These are phyloP conservation scores for Lasioglossum baleicum DNA, from an alignment of 1,140 invertebrate genomes.

Conservation along the genomic window DNA sequence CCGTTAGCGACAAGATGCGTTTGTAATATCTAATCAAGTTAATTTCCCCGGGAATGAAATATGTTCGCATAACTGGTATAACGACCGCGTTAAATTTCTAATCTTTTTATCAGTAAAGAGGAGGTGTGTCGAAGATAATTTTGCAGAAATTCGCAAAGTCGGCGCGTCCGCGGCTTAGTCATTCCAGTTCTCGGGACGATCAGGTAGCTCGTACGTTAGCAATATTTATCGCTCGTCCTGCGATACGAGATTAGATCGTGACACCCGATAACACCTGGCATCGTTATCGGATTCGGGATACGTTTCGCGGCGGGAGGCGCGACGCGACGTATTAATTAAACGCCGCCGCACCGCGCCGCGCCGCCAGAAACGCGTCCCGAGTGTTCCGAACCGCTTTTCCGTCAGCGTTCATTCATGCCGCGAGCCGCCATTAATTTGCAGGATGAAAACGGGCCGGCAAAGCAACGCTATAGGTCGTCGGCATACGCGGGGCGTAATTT, in stretches of 20 bases:
- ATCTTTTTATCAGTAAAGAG: neutral
- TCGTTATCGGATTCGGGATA: conserved; percentile 39
- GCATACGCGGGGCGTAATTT: conserved; percentile 50
- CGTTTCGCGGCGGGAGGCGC: neutral
- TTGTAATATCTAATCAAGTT: neutral
- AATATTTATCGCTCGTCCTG: conserved; percentile 33
- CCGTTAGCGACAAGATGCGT: neutral
- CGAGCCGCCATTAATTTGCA: conserved; percentile 54
- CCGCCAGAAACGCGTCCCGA: conserved; percentile 13
- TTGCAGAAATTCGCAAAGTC: neutral
- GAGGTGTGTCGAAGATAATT: neutral
- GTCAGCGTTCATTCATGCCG: conserved; percentile 45
- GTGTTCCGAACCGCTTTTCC: conserved; percentile 25
- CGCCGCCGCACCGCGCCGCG: no score
- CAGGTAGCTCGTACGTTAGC: neutral
- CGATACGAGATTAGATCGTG: conserved; percentile 29
- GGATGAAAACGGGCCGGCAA: conserved; percentile 51
- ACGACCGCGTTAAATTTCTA: neutral
- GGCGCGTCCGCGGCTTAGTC: neutral
- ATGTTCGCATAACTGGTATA: neutral
- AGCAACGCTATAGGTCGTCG: conserved; percentile 49
- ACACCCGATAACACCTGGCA: conserved; percentile 1
- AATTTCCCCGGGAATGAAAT: neutral
- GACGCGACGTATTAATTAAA: conserved; percentile 45
- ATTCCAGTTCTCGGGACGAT: neutral